phyloP scores from a whole-genome alignment of 2,797 vertebrate genomes.

The Phylloscopus collybita region DNA sequence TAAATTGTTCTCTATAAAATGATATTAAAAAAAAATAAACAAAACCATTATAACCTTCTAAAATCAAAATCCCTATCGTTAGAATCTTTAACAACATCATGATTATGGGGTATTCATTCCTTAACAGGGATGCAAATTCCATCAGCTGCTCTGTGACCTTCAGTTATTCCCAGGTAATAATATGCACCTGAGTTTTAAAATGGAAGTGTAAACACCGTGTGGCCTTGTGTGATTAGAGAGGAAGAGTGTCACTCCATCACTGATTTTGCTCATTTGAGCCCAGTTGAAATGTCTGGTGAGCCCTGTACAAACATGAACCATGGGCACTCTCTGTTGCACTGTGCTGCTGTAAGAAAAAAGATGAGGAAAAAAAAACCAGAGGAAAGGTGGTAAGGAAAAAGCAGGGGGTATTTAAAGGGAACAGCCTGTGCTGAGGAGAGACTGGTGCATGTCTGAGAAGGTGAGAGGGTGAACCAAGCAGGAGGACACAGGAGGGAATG shows the following conservation, averaged over 20 bases:
- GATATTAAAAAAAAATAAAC: too few species aligned
- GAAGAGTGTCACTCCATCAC: neutral
- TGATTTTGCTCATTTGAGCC: neutral
- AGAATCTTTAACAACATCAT: neutral
- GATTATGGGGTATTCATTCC: neutral
- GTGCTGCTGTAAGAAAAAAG: neutral
- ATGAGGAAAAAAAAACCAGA: neutral
- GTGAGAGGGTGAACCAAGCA: neutral
- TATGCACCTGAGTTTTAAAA: neutral
- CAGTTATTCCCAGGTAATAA: neutral
- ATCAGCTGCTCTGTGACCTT: neutral
- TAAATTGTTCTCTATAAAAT: too few species aligned
- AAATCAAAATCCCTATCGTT: too few species aligned
- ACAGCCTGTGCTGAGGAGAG: neutral
- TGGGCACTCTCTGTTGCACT: accelerated
- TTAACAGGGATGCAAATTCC: neutral
- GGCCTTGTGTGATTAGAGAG: neutral
- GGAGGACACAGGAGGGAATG: neutral
- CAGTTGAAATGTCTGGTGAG: neutral
- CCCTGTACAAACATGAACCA: neutral
- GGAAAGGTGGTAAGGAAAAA: neutral
- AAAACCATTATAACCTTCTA: too few species aligned
- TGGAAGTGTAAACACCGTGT: neutral
- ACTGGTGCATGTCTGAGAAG: neutral
- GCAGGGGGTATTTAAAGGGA: neutral